Evolutionary conservation across 2,797 vertebrate species (phyloP).

Genomic region (Karalla daura): DNA sequence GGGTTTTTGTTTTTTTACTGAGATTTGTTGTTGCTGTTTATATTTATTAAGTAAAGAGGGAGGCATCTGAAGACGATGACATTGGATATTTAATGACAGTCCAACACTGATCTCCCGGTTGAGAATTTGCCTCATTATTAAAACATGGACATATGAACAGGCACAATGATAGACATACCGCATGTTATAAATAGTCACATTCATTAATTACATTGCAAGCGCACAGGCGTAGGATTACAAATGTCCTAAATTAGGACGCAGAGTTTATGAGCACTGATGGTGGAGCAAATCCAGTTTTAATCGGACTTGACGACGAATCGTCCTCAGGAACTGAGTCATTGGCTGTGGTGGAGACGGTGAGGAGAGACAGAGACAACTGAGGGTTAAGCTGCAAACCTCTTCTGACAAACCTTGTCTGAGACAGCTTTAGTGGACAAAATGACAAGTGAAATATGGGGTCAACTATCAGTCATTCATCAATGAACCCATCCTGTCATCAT

Average conservation of each 20-base stretch:
- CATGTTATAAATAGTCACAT: not conserved
- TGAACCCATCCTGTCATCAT: slow-evolving; percentile 78
- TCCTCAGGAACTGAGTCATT: slow-evolving; percentile 67
- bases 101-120: not conserved
- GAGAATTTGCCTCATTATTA: not conserved
- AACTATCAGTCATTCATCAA: slow-evolving; percentile 83
- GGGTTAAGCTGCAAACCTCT: slow-evolving; percentile 78
- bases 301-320: slow-evolving; percentile 56
- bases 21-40: not conserved
- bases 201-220: not conserved
- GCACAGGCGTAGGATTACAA: slow-evolving; percentile 7
- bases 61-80: not conserved
- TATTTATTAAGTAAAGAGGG: not conserved
- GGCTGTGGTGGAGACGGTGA: slow-evolving; percentile 45
- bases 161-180: not conserved
- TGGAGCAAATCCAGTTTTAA: slow-evolving; percentile 57
- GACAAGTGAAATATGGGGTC: slow-evolving; percentile 83
- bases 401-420: slow-evolving; percentile 78
- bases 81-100: not conserved
- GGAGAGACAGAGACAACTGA: slow-evolving; percentile 65
- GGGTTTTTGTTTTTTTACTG: too few relatives aligned
- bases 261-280: slow-evolving; percentile 20
- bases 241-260: slow-evolving; percentile 7
- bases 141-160: not conserved
- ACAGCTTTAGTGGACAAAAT: slow-evolving; percentile 75